Conservation (phyloP, 2,888 invertebrate genomes). For the Ophion obscuratus region DNA sequence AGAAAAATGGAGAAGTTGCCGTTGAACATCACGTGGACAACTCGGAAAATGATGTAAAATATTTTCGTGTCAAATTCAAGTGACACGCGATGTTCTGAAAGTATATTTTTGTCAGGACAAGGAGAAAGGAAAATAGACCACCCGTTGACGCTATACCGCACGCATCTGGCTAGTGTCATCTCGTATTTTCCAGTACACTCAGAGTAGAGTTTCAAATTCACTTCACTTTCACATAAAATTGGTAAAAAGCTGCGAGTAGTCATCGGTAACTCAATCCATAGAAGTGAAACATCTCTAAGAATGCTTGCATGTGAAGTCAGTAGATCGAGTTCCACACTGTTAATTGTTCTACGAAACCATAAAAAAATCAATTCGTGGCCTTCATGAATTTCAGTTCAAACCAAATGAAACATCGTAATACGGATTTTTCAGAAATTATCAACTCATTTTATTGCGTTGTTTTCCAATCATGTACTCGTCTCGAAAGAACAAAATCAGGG, state of each 20-base stretch:
- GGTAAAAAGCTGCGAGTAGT: slow-evolving; percentile 24
- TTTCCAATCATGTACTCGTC: too few species aligned
- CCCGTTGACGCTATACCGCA: slow-evolving; percentile 17
- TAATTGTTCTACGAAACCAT: background rate
- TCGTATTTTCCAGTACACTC: slow-evolving; percentile 2
- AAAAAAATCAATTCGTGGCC: background rate
- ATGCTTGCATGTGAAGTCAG: background rate
- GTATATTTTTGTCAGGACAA: background rate
- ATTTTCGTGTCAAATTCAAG: background rate
- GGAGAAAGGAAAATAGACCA: slow-evolving; percentile 21
- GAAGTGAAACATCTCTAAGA: slow-evolving; percentile 19
- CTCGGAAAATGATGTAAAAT: background rate
- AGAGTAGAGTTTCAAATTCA: slow-evolving; percentile 7
- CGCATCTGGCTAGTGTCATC: slow-evolving; percentile 59
- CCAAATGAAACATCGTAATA: background rate
- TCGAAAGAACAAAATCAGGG: too few species aligned
- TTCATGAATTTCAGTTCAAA: background rate
- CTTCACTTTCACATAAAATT: slow-evolving; percentile 33
- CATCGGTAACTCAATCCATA: background rate
- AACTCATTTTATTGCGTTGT: background rate
- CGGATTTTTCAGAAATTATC: background rate
- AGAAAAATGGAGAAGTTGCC: background rate
- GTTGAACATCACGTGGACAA: background rate
- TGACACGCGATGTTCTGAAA: background rate
- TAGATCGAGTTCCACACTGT: slow-evolving; percentile 6